Base-by-base conservation (phyloP, 2,888 invertebrate species). In the Trichogramma dendrolimi region DNA sequence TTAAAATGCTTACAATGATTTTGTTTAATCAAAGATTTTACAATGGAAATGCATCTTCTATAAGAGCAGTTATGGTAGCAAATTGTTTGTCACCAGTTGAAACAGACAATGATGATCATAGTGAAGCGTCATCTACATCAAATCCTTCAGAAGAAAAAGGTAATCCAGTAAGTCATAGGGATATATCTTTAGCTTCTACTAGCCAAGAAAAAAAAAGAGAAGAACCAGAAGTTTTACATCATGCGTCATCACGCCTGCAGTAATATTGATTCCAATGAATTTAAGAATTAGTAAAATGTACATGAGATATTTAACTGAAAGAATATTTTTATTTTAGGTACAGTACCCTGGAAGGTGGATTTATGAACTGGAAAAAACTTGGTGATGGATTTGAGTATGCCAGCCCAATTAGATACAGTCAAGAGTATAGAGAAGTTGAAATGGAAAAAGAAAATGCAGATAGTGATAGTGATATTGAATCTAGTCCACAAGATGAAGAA, bases 11-110 rank as follows among this genome's bases (percentile, higher is more conserved):
- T 27, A 5, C 41, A 39, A 47, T 39, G 50, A 50, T 60, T 44
- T 48, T 51, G 10, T 47, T 48, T 44, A 43, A 11, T 58, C 7
- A 50, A 58, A 84, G 84, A 69, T 92, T 93, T 77, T 89, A 89
- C 75, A 92, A 92, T 77, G 82, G 85, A 38, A 91, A 90, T 79
- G 90, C 91, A 4, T 90, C 91, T 70, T 90, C 91, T 0, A 86
- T 92, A 49, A 83, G 91, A 54, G 86, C 88, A 5, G 84, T 92
- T 46, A 87, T 90, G 85, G 85, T 92, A 52, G 90, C 91, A 0
- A 86, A 88, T 75, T 90, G 90, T 74, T 75, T 84, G 57, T 81
- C 83, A 41, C 80, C 78, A 6, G 73, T 74, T 11, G 68, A 72
- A 40, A 69, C 71, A 5, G 77, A 78, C 69, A 67, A 69, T n/a